Base-by-base conservation (phyloP, 1,140 invertebrate species). In the Muscidifurax raptorellus region DNA sequence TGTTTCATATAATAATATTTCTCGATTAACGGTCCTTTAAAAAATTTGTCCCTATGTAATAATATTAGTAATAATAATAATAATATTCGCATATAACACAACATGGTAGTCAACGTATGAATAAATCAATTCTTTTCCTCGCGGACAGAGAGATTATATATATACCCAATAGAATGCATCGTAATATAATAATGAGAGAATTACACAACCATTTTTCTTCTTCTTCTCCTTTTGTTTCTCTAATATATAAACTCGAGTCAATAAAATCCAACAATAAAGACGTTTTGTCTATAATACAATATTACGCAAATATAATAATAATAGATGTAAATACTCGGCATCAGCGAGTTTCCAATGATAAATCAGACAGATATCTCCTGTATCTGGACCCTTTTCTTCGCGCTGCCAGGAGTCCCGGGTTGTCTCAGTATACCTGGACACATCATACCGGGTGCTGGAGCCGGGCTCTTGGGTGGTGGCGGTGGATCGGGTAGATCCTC, bases 311-410 rank as follows among this genome's bases (percentile, higher is more conserved):
- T 40, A 40, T 40, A 40, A 40, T 12, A n/a, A n/a, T n/a, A n/a
- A 9, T 40, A 40, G 36, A 40, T 40, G 32, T 32, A 2, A 6
- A 9, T n/a, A n/a, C n/a, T 40, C 36, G 36, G 5, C 7, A 9
- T 40, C n/a, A n/a, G 36, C 36, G 36, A 40, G 36, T 40, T 9
- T 40, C 36, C 9, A 47, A 47, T 47, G 64, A 66, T 15, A 13
- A 71, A 71, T 71, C 95, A 97, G 91, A 97, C 96, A 69, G 96
- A 97, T 93, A 97, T 97, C 91, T 97, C 96, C 92, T 97, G 96
- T 91, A 97, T 97, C 92, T 97, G 96, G 86, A 97, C 96, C 88
- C 96, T 95, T 92, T 97, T 97, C 91, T 97, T 97, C 92, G 96
- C 95, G 76, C 95, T 95, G 64, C 95, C 95, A 0, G 95, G 94